phyloP scores from a whole-genome alignment of 2,888 invertebrate species.

The Drosophila atroscutellata region DNA sequence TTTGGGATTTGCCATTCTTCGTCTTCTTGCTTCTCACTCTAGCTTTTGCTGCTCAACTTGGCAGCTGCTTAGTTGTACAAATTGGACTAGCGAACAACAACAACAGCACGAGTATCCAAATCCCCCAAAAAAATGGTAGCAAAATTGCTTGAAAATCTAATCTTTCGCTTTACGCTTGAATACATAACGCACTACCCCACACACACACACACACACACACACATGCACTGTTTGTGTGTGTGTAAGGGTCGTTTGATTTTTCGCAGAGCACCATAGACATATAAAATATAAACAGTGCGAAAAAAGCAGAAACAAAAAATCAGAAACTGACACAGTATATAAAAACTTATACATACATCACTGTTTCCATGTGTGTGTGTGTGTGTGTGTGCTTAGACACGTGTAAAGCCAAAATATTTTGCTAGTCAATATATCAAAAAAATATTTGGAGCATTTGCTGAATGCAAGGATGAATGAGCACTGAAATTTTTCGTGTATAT shows the following conservation, averaged over 20 bases:
- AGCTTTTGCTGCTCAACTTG: conserved; percentile 31
- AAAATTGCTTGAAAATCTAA: conserved; percentile 74
- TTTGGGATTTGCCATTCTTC: conserved; percentile 14
- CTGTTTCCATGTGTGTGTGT: conserved; percentile 4
- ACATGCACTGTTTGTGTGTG: conserved; percentile 17
- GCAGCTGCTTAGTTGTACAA: conserved; percentile 72
- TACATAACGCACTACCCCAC: conserved; percentile 53
- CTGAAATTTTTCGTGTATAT: conserved; percentile 28
- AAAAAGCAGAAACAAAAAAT: conserved; percentile 30
- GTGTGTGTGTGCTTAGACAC: conserved; percentile 53
- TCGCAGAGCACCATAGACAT: conserved; percentile 39
- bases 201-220: conserved; percentile 8
- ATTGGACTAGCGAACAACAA: conserved; percentile 50
- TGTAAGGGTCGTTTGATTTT: conserved; percentile 52
- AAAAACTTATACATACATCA: conserved; percentile 37
- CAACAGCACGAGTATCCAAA: conserved; percentile 17
- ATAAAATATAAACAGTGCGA: conserved; percentile 57
- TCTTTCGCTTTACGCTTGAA: conserved; percentile 76
- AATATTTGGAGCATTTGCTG: conserved; percentile 65
- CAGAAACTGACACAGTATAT: conserved; percentile 33
- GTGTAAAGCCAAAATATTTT: conserved; percentile 77
- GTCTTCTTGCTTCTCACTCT: neutral
- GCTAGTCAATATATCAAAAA: conserved; percentile 78
- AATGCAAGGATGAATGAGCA: conserved; percentile 72
- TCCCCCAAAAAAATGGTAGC: conserved; percentile 28